phyloP scores from a whole-genome alignment of 2,797 vertebrate species.

The Syngnathus rostellatus region DNA sequence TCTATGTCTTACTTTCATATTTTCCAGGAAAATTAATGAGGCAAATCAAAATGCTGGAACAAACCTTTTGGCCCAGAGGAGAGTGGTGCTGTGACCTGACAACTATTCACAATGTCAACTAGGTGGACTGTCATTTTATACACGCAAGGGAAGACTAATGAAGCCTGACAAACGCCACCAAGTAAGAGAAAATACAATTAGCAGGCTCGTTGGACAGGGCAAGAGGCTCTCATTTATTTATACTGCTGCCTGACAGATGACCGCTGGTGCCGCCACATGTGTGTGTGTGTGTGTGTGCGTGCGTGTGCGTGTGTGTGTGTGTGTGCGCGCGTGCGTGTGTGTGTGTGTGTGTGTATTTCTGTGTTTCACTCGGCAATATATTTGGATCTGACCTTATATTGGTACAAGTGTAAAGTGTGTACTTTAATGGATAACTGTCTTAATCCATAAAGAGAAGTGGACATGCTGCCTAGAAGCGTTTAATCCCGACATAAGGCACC shows the following conservation, averaged over 20 bases:
- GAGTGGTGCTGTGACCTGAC: slow-evolving; percentile 49
- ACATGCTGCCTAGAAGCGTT: slow-evolving; percentile 22
- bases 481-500: slow-evolving; percentile 47
- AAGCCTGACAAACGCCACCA: slow-evolving; percentile 65
- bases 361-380: slow-evolving; percentile 21
- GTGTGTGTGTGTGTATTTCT: slow-evolving; percentile 9
- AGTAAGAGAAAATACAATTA: slow-evolving; percentile 77
- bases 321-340: neutral
- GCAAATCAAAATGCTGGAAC: slow-evolving; percentile 61
- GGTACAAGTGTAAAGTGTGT: slow-evolving; percentile 34
- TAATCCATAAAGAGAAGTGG: slow-evolving; percentile 40
- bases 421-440: slow-evolving; percentile 42
- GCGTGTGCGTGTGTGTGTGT: slow-evolving; percentile 1
- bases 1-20: slow-evolving; percentile 36
- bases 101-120: slow-evolving; percentile 56
- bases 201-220: slow-evolving; percentile 67
- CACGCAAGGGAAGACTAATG: slow-evolving; percentile 70
- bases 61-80: slow-evolving; percentile 50
- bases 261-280: slow-evolving; percentile 19
- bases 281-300: neutral
- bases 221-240: slow-evolving; percentile 67
- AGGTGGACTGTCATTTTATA: slow-evolving; percentile 70
- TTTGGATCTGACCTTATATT: slow-evolving; percentile 51
- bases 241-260: slow-evolving; percentile 60
- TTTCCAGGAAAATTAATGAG: slow-evolving; percentile 61